Evolutionary conservation across 2,797 vertebrate species (phyloP), one percentile per base, ranked within the genome.

Genomic region (Amblyopsis hoosieri): DNA sequence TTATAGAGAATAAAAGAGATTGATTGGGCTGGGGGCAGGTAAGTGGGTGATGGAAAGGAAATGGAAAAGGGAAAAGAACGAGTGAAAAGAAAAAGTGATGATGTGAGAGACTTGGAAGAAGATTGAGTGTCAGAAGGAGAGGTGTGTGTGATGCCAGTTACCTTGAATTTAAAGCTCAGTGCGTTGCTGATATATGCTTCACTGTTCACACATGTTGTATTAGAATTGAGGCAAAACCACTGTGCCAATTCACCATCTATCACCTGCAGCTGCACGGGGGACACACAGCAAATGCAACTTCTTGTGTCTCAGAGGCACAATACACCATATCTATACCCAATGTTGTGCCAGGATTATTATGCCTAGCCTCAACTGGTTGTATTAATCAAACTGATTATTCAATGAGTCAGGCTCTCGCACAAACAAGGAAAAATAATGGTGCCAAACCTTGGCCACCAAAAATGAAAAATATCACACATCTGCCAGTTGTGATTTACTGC

Each of bases 301-400:
- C 6, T 23, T 48, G 47, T 14, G n/a, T 14, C 31, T 58, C 37
- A 17, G 53, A 79, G 60, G 77, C 68, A 74, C 71, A 1, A 57
- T 56, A 9, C n/a, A 37, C 14, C n/a, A 61, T 52, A 60, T 72
- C 57, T 69, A 63, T 61, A 45, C 52, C 61, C 52, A 45, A 57
- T 59, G 12, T 23, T 64, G 74, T 76, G 78, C 74, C 80, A 82
- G 75, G 74, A 75, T 66, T 78, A 81, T 80, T 79, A 68, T 59
- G 69, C 74, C 65, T 37, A 15, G 65, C 14, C 72, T 71, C 75
- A 67, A 69, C 53, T 62, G 54, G 9, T 79, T 88, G 85, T 83
- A 90, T 90, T 88, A 85, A 87, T 90, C 82, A 86, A 88, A 80
- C 67, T 79, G 81, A 91, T 87, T 85, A 84, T 77, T 85, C 75